Conservation (phyloP, 2,888 invertebrate species). For the Odontocolon sp. region DNA sequence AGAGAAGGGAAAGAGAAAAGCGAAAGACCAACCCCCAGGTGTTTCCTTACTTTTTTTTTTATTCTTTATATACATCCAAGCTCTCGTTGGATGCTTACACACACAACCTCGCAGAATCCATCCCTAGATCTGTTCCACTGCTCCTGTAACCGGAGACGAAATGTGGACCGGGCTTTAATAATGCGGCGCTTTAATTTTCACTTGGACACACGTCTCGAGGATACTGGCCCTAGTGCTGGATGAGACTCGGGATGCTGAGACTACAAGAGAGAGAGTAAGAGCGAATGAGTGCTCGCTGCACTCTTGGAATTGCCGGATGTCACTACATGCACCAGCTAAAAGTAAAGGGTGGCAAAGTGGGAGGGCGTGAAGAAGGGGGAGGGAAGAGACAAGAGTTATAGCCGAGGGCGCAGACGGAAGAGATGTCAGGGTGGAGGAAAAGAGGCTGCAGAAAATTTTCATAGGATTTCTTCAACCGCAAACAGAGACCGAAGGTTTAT, state of each 20-base stretch:
- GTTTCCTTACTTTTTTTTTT: background rate
- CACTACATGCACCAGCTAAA: conserved; percentile 19
- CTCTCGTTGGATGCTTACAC: too few relatives aligned
- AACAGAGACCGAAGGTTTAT: conserved; percentile 12
- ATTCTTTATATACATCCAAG: too few relatives aligned
- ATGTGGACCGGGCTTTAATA: conserved; percentile 57
- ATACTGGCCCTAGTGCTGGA: conserved; percentile 40
- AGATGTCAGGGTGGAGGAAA: background rate
- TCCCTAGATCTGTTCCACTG: conserved; percentile 4
- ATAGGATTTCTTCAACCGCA: conserved; percentile 28
- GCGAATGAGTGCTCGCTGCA: conserved; percentile 29
- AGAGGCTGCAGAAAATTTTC: background rate
- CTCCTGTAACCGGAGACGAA: conserved; percentile 22
- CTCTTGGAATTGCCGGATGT: conserved; percentile 55
- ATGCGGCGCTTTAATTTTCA: conserved; percentile 59
- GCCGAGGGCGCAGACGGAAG: conserved; percentile 48
- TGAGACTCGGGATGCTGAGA: conserved; percentile 48
- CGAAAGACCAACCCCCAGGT: conserved; percentile 18
- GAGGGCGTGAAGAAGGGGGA: background rate
- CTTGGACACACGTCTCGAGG: conserved; percentile 57
- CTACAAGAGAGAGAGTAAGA: conserved; percentile 4
- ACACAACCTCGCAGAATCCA: background rate
- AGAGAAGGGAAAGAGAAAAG: background rate
- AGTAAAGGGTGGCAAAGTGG: too few relatives aligned
- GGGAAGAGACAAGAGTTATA: conserved; percentile 32